These are phyloP conservation scores for Caenorhabditis auriculariae DNA, from an alignment of 2,888 invertebrate genomes.

Conservation along the genomic window DNA sequence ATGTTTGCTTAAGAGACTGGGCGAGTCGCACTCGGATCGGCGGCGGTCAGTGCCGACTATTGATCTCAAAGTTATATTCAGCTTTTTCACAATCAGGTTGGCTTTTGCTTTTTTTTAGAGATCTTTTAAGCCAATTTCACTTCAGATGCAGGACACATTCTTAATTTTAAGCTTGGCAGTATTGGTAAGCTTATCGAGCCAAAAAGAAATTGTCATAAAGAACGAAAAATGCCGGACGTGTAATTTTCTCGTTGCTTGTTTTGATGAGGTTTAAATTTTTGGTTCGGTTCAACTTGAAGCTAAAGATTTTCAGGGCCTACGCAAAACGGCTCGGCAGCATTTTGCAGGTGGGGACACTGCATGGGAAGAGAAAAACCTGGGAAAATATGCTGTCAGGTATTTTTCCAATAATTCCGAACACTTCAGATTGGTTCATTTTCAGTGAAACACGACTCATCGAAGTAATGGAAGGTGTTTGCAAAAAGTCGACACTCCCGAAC, in stretches of 20 bases:
- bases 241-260: constrained; percentile 50
- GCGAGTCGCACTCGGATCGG: too few relatives aligned
- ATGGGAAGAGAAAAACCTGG: constrained; percentile 84
- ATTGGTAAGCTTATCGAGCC: too few relatives aligned
- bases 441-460: constrained; percentile 86
- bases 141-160: too few relatives aligned
- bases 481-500: constrained; percentile 67
- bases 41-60: too few relatives aligned
- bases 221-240: constrained; percentile 49
- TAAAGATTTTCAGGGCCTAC: constrained; percentile 73
- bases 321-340: constrained; percentile 80
- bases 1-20: too few relatives aligned
- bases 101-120: too few relatives aligned
- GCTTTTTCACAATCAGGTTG: too few relatives aligned
- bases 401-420: not conserved
- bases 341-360: constrained; percentile 90
- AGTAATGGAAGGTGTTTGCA: constrained; percentile 84
- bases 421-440: constrained; percentile 33
- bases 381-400: constrained; percentile 76
- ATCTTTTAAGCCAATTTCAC: too few relatives aligned
- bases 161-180: too few relatives aligned
- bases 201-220: constrained; percentile 26
- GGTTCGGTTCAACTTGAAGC: not conserved
- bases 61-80: too few relatives aligned
- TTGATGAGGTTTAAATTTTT: constrained; percentile 40